A percentile compares a stretch with the other conserved stretches of the same genome.
Conservation (phyloP, 2,797 vertebrate genomes). For the Hydrocynus forskahlii region DNA sequence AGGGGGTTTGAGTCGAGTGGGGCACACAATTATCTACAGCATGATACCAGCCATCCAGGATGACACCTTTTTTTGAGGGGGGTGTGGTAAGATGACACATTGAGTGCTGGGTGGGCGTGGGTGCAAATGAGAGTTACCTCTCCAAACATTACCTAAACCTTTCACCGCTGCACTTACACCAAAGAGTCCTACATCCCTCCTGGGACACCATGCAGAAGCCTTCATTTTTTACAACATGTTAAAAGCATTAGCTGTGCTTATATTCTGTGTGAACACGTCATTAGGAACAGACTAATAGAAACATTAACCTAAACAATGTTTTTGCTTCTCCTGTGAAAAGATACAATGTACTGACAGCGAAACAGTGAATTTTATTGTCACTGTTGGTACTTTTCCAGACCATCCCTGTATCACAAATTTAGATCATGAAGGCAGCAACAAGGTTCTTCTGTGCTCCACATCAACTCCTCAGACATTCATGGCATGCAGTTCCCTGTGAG, state of each 20-base stretch:
- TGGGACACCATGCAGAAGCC: background rate
- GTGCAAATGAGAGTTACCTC: slow-evolving; percentile 61
- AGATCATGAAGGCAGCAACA: background rate
- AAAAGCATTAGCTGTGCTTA: no score
- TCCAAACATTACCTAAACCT: slow-evolving; percentile 49
- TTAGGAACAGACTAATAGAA: no score
- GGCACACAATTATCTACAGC: slow-evolving; percentile 68
- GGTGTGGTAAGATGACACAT: slow-evolving; percentile 50
- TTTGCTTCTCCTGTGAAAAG: no score
- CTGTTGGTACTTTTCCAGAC: background rate
- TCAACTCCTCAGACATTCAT: slow-evolving; percentile 1
- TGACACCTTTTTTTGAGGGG: slow-evolving; percentile 52
- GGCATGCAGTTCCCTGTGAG: background rate
- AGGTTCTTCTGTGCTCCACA: background rate
- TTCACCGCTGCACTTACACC: background rate
- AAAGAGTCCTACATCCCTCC: background rate
- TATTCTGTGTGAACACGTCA: no score
- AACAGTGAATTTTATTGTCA: background rate
- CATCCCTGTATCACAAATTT: background rate
- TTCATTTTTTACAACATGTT: no score
- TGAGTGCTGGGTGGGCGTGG: slow-evolving; percentile 50
- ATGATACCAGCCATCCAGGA: slow-evolving; percentile 63
- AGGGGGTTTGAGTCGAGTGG: slow-evolving; percentile 57
- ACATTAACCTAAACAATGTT: no score
- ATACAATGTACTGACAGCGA: no score